Evolutionary conservation across 2,797 vertebrate species (phyloP), one percentile per base, ranked within the genome.

Genomic region (Onychomys leucogaster): DNA sequence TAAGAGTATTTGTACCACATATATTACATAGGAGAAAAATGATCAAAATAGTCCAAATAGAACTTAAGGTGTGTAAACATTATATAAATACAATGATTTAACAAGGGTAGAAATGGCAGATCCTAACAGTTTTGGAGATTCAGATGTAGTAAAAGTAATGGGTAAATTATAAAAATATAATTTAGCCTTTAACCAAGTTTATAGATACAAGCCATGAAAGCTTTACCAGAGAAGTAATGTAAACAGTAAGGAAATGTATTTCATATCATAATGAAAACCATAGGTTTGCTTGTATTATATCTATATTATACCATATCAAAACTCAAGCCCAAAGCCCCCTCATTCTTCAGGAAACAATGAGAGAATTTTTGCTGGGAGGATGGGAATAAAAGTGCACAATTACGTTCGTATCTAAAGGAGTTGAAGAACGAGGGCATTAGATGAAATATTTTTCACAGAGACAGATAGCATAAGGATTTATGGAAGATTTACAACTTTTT

Each of bases 1-100:
- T 69, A 92, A 91, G 23, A 57, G 41, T 71, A 86, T 92, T 96
- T 97, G 91, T 46, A 91, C 57, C 91, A 67, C 77, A 86, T 97
- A 97, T 86, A 92, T 90, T 90, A 96, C 55, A 14, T 19, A 83
- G 61, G 17, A 46, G 55, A 91, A 96, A 95, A 90, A 82, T 5
- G 23, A 89, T 81, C 52, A 71, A 25, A 32, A 6, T 81, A 94
- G 96, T 94, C 78, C 81, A 41, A 34, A 84, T 23, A 32, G n/a
- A 93, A 87, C 11, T 73, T 23, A 80, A 7, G 34, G 11, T 89
- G 2, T 11, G 67, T 65, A 85, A 91, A 61, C 52, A 95, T 52
- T 91, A 63, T 85, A 69, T 87, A 96, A 96, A 97, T 81, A 96
- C 80, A 95, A 69, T 93, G 27, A 81, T n/a, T 29, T 94, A 61